Base-by-base conservation (phyloP, 2,113 vertebrate genomes). In the Leiothrix lutea region DNA sequence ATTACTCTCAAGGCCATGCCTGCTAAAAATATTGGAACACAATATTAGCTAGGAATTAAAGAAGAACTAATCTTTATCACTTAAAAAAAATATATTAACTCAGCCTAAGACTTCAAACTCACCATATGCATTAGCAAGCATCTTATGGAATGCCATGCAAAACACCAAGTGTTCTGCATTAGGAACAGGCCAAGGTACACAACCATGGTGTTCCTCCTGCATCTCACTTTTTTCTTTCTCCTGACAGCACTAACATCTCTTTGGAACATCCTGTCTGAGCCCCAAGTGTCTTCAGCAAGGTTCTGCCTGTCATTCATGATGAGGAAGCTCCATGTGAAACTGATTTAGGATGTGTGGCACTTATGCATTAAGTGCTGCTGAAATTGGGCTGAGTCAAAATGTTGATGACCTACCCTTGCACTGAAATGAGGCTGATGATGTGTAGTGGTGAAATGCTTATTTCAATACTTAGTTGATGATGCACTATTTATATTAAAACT, bases 401-500 rank as follows among this genome's bases (percentile, higher is more conserved):
- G 75, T 42, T 96, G 80, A 74, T 91, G 78, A 80, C 84, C 84
- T 74, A 71, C 51, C 35, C 40, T 28, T 28, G 48, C 78, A 36
- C 65, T 90, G 74, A 88, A 91, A 86, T 90, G 67, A 95, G 72
- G 51, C 44, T 88, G 78, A 80, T 91, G 83, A 90, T 92, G 70
- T 1, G 3, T 75, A 61, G 78, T 88, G 60, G 78, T 60, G 61
- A 80, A 94, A 83, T 80, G 74, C 93, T 92, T 94, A 85, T 96
- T 97, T 96, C 88, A 92, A 73, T 85, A 80, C 88, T 80, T 87
- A 92, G 94, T 79, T 88, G 93, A 94, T 80, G 81, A 91, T 78
- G 88, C 71, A 80, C 29, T 92, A 72, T 91, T 92, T 97, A 96
- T 95, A 92, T 95, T 92, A 90, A 96, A 81, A 29, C 81, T 72